Base-by-base conservation (phyloP, 1,140 invertebrate species). In the Atta colombica region DNA sequence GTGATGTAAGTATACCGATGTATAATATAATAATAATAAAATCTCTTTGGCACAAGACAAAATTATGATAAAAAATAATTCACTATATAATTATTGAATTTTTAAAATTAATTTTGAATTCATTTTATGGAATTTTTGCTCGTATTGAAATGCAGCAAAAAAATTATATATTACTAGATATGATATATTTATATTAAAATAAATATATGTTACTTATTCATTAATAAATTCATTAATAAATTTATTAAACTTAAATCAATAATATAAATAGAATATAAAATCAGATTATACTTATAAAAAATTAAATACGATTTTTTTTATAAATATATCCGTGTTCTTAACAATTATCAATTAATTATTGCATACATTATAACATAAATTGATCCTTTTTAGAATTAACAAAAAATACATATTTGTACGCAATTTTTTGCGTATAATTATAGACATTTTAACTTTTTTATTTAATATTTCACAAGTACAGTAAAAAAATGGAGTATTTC, bases 1-100 rank as follows among this genome's bases (percentile, higher is more conserved):
- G 45, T 81, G 21, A 18, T 71, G 78, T 84, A 84, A 84, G 80
- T 84, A 82, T 61, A 21, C 7, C 31, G 31, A 71, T 78, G 21
- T 58, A 49, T 25, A 45, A 60, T 81, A 12, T 74, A 69, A 71
- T 49, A 16, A n/a, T 65, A 68, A 55, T 49, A 28, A 77, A 77
- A 31, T 68, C 5, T 3, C 16, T 58, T 25, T 28, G 10, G 6
- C 39, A 61, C 7, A 31, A 74, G 51, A 84, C 25, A 31, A 61
- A 35, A 61, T 49, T 74, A 12, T 51, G 14, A 72, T 18, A 51
- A 12, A 74, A 61, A 61, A 49, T 51, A 18, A 75, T 75, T 82
- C 21, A 35, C 18, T 35, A 31, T 69, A 8, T 69, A 8, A 58
- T 81, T 39, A n/a, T 69, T 28, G 8, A n/a, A 61, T 5, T 21